Percentiles rank a stretch among this genome's conserved stretches.
Conservation (phyloP, 1,140 invertebrate genomes). For the Drosophila funebris region DNA sequence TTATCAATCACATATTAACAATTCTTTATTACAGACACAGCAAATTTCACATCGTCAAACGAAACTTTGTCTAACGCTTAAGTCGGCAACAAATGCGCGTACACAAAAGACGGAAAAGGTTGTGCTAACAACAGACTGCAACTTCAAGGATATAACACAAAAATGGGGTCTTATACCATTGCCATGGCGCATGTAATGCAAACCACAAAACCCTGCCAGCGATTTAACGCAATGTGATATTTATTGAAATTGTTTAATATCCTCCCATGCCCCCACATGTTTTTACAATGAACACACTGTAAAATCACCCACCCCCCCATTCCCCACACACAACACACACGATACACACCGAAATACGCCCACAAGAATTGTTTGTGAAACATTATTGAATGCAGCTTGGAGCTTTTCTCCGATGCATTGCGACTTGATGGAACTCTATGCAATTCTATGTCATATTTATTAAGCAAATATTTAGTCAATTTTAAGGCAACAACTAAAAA, state of each 20-base stretch:
- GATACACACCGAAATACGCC: conserved; percentile 56
- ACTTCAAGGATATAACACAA: conserved; percentile 78
- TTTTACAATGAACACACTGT: conserved; percentile 41
- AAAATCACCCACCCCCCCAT: conserved; percentile 3
- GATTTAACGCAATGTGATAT: conserved; percentile 76
- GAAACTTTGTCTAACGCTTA: conserved; percentile 75
- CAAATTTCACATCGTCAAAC: conserved; percentile 74
- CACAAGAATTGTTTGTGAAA: conserved; percentile 74
- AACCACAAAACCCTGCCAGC: conserved; percentile 47
- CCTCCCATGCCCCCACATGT: conserved; percentile 39
- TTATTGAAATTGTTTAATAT: conserved; percentile 74
- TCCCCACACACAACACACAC: conserved; percentile 28
- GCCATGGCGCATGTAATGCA: conserved; percentile 75
- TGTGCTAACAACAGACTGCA: conserved; percentile 70
- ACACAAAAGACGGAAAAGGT: conserved; percentile 68
- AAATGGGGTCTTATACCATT: conserved; percentile 81
- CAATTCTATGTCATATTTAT: conserved; percentile 75
- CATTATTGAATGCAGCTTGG: conserved; percentile 44
- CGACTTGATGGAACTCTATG: conserved; percentile 56
- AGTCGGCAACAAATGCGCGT: conserved; percentile 61
- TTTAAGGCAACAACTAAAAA: conserved; percentile 50
- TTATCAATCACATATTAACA: neutral
- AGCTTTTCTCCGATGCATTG: conserved; percentile 50
- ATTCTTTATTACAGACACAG: conserved; percentile 58
- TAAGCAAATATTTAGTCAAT: conserved; percentile 61